These are phyloP conservation scores for Procapra przewalskii DNA, from an alignment of 2,113 vertebrate genomes.

Conservation along the genomic window DNA sequence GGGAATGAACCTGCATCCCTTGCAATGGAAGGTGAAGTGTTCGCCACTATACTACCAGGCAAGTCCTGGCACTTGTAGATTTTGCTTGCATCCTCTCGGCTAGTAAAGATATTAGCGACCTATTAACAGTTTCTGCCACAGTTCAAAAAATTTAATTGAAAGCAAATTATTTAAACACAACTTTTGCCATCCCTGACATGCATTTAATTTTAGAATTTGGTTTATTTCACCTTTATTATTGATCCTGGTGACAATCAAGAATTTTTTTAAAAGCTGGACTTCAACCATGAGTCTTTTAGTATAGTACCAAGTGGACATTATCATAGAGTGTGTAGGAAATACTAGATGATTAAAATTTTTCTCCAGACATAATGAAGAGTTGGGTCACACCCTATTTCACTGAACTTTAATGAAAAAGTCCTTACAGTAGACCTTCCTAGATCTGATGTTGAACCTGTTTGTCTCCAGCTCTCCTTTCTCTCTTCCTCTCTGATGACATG, in stretches of 20 bases:
- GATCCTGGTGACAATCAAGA: background rate
- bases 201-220: background rate
- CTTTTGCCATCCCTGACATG: background rate
- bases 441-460: background rate
- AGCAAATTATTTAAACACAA: background rate
- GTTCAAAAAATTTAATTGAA: background rate
- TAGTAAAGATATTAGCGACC: background rate
- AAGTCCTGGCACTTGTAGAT: background rate
- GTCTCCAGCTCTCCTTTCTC: background rate
- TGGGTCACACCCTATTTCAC: background rate
- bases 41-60: background rate
- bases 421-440: background rate
- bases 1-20: accelerated
- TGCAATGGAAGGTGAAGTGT: background rate
- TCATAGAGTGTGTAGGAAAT: background rate
- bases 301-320: background rate
- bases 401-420: background rate
- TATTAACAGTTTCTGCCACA: background rate
- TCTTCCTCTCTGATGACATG: background rate
- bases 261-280: background rate
- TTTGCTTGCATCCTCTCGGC: background rate
- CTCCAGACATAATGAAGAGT: background rate
- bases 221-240: background rate
- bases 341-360: background rate
- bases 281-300: background rate